Evolutionary conservation across 2,113 vertebrate species (phyloP).

Genomic region (Electrona antarctica): DNA sequence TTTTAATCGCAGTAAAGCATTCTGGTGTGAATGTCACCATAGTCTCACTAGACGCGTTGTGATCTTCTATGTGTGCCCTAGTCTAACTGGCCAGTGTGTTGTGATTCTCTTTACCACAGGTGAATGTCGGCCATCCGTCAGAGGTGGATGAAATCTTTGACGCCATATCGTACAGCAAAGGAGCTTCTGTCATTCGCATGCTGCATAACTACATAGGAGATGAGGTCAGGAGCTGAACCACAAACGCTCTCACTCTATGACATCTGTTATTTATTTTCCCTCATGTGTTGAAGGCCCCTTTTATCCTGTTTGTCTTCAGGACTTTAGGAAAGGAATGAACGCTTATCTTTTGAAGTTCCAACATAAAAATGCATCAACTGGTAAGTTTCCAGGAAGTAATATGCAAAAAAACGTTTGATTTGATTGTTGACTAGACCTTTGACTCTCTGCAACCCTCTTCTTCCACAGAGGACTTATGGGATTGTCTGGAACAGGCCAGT

Average conservation of each 20-base stretch:
- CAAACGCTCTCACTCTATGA: neutral
- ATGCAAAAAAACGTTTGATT: neutral
- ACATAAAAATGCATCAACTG: conserved; percentile 96
- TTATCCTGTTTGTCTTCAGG: conserved; percentile 76
- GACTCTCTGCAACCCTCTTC: conserved; percentile 14
- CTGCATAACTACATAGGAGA: conserved; percentile 97
- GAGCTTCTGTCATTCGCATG: conserved; percentile 98
- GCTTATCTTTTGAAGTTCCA: conserved; percentile 95
- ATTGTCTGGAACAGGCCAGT: conserved; percentile 93
- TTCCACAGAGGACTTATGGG: conserved; percentile 94
- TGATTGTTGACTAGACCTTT: neutral
- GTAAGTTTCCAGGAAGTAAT: conserved; percentile 68
- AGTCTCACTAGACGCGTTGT: neutral
- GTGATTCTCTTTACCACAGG: conserved; percentile 72
- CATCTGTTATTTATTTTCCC: neutral
- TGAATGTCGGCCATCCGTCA: conserved; percentile 94
- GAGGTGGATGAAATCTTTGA: conserved; percentile 99
- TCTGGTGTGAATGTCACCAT: no score
- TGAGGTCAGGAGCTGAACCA: conserved; percentile 80
- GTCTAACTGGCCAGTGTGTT: neutral
- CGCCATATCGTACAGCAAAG: conserved; percentile 99
- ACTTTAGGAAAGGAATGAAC: conserved; percentile 99
- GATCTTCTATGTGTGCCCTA: neutral
- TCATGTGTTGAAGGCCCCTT: neutral
- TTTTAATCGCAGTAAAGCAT: no score